phyloP scores from a whole-genome alignment of 2,888 invertebrate species.

The Cremastinae sp. region DNA sequence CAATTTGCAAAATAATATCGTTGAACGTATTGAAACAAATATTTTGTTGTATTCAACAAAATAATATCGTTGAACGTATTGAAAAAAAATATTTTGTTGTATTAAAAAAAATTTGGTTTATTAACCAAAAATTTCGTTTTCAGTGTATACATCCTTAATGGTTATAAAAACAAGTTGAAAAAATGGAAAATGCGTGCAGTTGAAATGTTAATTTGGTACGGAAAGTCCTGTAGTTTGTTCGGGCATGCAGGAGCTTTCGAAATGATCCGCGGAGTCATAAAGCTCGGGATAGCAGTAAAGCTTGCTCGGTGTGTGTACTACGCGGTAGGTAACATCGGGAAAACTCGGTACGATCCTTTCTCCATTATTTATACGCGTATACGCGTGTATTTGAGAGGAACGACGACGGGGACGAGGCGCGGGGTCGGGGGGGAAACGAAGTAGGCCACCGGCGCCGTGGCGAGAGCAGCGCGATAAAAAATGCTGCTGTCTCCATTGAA shows the following conservation, averaged over 20 bases:
- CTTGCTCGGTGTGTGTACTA: slow-evolving; percentile 50
- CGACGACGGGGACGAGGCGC: too few species aligned
- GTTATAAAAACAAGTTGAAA: too few species aligned
- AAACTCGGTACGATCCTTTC: slow-evolving; percentile 27
- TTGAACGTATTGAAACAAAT: too few species aligned
- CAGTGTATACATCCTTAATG: too few species aligned
- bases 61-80: too few species aligned
- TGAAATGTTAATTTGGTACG: slow-evolving; percentile 4
- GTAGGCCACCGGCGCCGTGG: slow-evolving; percentile 12
- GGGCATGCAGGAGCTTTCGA: slow-evolving; percentile 7
- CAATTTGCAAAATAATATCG: too few species aligned
- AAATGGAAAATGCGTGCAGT: background rate
- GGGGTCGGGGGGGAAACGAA: slow-evolving; percentile 29
- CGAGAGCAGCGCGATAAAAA: slow-evolving; percentile 60
- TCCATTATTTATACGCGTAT: background rate
- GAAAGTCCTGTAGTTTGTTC: background rate
- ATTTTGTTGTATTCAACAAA: too few species aligned
- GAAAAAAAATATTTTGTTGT: too few species aligned
- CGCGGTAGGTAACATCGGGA: slow-evolving; percentile 46
- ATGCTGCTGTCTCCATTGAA: slow-evolving; percentile 67
- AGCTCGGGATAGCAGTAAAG: slow-evolving; percentile 52
- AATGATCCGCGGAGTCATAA: slow-evolving; percentile 54
- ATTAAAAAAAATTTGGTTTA: too few species aligned
- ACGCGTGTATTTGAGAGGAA: too few species aligned
- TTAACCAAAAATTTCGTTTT: too few species aligned